Conservation (phyloP, 2,888 invertebrate genomes). For the Slavum lentiscoides region DNA sequence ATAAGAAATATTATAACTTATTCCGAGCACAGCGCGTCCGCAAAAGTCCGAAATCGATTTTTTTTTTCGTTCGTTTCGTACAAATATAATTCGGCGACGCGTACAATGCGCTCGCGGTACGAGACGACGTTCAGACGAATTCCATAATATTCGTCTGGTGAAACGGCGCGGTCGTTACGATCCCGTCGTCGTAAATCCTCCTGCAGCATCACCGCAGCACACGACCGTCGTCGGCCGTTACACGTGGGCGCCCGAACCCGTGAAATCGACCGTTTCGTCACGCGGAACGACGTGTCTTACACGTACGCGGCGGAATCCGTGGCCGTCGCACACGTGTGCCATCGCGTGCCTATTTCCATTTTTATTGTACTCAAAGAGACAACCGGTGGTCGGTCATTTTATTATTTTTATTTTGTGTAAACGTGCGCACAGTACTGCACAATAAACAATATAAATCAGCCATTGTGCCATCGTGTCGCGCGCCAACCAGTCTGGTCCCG, state of each 20-base stretch:
- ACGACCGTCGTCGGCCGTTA: too few species aligned
- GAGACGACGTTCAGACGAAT: not conserved
- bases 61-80: constrained; percentile 2
- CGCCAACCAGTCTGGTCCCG: constrained; percentile 41
- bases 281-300: constrained; percentile 19
- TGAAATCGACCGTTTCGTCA: constrained; percentile 44
- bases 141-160: not conserved
- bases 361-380: too few species aligned
- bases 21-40: constrained; percentile 19
- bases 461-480: constrained; percentile 27
- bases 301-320: not conserved
- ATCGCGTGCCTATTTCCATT: too few species aligned
- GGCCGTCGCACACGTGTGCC: too few species aligned
- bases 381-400: too few species aligned
- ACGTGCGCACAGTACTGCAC: constrained; percentile 4
- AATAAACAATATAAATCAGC: constrained; percentile 50
- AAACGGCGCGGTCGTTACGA: not conserved
- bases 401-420: not conserved
- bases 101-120: too few species aligned
- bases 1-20: constrained; percentile 28
- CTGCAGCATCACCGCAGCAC: too few species aligned
- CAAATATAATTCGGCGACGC: too few species aligned
- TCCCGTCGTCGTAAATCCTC: constrained; percentile 13
- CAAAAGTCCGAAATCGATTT: constrained; percentile 25
- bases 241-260: not conserved